Evolutionary conservation across 2,113 vertebrate genomes (phyloP).

Genomic region (Cephalopterus ornatus): DNA sequence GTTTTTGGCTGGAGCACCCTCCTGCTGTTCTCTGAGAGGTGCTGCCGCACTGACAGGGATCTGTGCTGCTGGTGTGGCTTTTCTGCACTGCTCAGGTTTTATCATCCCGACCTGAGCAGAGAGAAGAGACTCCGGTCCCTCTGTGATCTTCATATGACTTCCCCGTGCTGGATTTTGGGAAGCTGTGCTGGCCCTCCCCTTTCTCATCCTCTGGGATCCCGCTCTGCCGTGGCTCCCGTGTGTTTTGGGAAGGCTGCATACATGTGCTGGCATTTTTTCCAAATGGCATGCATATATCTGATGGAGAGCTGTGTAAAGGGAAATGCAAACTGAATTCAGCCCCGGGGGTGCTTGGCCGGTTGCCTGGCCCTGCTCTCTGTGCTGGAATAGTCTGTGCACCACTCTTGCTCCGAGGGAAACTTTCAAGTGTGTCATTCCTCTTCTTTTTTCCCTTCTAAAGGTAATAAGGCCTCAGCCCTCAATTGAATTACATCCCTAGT

Average conservation of each 20-base stretch:
- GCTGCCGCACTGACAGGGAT: fast-evolving
- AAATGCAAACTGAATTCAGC: slow-evolving; percentile 18
- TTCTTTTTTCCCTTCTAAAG: background rate
- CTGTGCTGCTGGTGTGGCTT: background rate
- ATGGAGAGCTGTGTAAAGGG: slow-evolving; percentile 12
- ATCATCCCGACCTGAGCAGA: background rate
- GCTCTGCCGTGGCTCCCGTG: too few species aligned
- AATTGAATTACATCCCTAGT: background rate
- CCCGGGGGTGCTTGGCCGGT: background rate
- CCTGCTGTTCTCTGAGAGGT: background rate
- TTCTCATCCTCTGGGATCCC: too few species aligned
- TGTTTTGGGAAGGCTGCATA: background rate
- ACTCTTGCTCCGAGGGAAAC: slow-evolving; percentile 10
- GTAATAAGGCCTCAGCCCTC: background rate
- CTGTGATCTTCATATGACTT: too few species aligned
- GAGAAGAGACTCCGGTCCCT: too few species aligned
- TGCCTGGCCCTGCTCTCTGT: background rate
- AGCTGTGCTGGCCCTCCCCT: too few species aligned
- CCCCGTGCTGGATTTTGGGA: too few species aligned
- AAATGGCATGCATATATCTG: background rate
- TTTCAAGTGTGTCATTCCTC: background rate
- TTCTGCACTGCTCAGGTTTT: background rate
- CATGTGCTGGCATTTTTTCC: background rate
- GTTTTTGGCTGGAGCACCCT: background rate
- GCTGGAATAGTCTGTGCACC: background rate